Evolutionary conservation across 1,140 invertebrate genomes (phyloP).

Genomic region (Sinella curviseta): DNA sequence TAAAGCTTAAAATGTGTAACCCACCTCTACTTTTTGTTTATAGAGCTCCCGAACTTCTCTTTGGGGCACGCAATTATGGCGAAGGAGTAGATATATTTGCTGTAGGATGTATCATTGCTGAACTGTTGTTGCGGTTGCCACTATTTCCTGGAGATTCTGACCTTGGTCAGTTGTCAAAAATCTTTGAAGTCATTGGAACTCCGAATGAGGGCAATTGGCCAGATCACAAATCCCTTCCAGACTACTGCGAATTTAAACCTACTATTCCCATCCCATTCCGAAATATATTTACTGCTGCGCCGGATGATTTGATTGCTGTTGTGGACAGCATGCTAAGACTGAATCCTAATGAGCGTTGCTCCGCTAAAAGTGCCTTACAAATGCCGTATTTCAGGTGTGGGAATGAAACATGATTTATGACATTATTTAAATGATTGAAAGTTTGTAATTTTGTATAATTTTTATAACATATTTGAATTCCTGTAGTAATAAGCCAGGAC

Average conservation of each 20-base stretch:
- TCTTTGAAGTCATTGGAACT: slow-evolving; percentile 89
- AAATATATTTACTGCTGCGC: slow-evolving; percentile 93
- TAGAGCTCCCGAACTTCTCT: slow-evolving; percentile 90
- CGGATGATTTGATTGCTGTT: slow-evolving; percentile 87
- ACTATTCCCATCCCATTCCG: slow-evolving; percentile 79
- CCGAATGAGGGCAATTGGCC: slow-evolving; percentile 92
- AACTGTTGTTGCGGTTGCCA: slow-evolving; percentile 85
- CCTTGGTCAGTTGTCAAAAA: slow-evolving; percentile 91
- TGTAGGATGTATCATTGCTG: slow-evolving; percentile 94
- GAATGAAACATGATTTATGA: neutral
- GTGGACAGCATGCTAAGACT: slow-evolving; percentile 76
- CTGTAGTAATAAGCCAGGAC: slow-evolving; percentile 87
- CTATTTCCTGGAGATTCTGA: slow-evolving; percentile 96
- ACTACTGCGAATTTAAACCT: slow-evolving; percentile 90
- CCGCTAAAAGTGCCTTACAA: slow-evolving; percentile 75
- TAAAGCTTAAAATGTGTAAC: neutral
- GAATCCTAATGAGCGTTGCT: slow-evolving; percentile 81
- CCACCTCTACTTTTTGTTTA: slow-evolving; percentile 50
- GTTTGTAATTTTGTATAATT: slow-evolving; percentile 7
- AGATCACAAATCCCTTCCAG: slow-evolving; percentile 77
- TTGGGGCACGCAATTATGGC: slow-evolving; percentile 91
- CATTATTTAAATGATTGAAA: neutral
- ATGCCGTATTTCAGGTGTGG: slow-evolving; percentile 78
- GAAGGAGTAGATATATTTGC: slow-evolving; percentile 99
- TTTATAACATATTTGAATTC: too few species aligned